Base-by-base conservation (phyloP, 2,797 vertebrate species). In the Sibirionetta formosa region DNA sequence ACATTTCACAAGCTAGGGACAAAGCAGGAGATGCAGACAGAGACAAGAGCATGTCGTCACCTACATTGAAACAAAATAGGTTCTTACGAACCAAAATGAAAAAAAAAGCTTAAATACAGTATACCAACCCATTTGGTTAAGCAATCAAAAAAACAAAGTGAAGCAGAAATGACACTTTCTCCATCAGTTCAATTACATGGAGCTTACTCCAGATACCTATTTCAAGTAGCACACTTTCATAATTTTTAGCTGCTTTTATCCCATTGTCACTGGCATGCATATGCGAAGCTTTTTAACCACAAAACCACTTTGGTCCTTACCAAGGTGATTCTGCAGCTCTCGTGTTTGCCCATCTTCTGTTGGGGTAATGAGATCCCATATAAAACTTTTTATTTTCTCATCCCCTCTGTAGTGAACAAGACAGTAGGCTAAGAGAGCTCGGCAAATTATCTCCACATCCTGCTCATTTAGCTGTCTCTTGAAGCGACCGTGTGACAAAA, bases 331-430 rank as follows among this genome's bases (percentile, higher is more conserved):
- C 96, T 99, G 99, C 40, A 99, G 98, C 97, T 99, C 99, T 88
- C 99, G 98, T 66, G 99, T 99, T 63, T 98, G 99, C n/a, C 99
- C 99, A 24, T 99, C 99, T 93, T 99, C 99, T 16, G 98, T 98
- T 14, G 99, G 99, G 22, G 99, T 99, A 40, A 99, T 99, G 88
- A 99, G 99, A 97, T 99, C 99, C 99, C 99, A 99, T 98, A 99
- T 99, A 97, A 99, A 99, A 96, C 99, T 98, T 98, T 99, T 99
- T 92, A 99, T 99, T 98, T 99, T 99, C 98, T 99, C 99, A 93
- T 99, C 99, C 58, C 99, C 99, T 72, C 99, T 98, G 96, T 99
- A 99, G 97, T 99, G 99, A 92, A 99, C 98, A 38, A 99, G 98
- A 88, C 99, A 99, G 97, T 99, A 99, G 31, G 99, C 98, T 89